Evolutionary conservation across 2,113 vertebrate species (phyloP).

Genomic region (Cariama cristata): DNA sequence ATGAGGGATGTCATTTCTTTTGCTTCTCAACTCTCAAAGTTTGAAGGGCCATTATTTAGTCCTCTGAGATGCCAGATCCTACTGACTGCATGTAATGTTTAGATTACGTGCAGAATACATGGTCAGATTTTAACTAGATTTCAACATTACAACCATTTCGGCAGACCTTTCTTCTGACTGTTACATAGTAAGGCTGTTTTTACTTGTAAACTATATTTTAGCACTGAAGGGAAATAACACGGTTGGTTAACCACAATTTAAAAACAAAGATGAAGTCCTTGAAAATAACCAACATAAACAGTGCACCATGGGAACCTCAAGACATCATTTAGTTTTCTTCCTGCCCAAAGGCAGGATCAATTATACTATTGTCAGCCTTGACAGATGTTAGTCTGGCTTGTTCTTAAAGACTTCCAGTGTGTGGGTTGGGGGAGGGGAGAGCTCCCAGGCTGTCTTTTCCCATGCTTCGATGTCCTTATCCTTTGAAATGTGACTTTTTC

Average conservation of each 20-base stretch:
- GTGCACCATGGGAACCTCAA: neutral
- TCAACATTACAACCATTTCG: neutral
- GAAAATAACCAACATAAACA: neutral
- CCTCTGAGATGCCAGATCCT: neutral
- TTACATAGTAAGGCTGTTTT: neutral
- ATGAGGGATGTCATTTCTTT: neutral
- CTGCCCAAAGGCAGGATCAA: neutral
- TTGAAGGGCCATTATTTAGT: neutral
- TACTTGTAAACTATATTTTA: neutral
- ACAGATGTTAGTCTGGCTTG: neutral
- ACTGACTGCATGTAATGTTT: neutral
- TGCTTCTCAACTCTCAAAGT: neutral
- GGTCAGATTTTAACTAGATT: neutral
- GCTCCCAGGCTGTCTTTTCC: neutral
- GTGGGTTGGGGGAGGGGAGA: fast-evolving
- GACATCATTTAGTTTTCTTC: neutral
- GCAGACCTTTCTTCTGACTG: neutral
- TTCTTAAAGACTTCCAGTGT: neutral
- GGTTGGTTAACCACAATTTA: neutral
- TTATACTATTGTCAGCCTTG: neutral
- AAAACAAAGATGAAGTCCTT: neutral
- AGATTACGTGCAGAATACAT: neutral
- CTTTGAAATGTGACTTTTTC: neutral
- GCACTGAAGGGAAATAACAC: neutral
- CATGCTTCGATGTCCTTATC: neutral